phyloP scores from a whole-genome alignment of 2,888 invertebrate species.

The Aphodius sticticus region DNA sequence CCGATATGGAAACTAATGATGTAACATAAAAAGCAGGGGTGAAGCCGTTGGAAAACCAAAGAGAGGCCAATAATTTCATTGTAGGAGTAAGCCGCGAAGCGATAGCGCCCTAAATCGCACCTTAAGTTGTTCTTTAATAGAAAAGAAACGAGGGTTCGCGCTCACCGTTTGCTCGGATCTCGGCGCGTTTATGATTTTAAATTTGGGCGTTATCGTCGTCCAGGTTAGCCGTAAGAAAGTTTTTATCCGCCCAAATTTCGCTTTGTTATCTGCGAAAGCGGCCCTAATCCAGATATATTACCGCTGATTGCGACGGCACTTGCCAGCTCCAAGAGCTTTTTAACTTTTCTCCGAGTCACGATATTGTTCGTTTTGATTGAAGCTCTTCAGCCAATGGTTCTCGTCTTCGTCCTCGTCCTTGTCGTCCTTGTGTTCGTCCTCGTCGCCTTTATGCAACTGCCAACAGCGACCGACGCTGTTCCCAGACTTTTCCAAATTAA shows the following conservation, averaged over 20 bases:
- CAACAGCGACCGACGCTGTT: neutral
- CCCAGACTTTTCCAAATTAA: neutral
- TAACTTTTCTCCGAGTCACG: constrained; percentile 6
- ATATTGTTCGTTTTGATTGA: neutral
- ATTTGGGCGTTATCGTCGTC: constrained; percentile 19
- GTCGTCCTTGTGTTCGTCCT: neutral
- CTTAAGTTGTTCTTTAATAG: constrained; percentile 26
- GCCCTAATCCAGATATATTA: constrained; percentile 23
- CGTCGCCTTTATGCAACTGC: neutral
- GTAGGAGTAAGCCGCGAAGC: constrained; percentile 13
- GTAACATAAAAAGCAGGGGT: neutral
- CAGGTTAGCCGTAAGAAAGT: constrained; percentile 21
- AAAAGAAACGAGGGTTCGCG: constrained; percentile 19
- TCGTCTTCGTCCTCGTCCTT: neutral
- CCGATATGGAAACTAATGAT: neutral
- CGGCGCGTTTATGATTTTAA: constrained; percentile 20
- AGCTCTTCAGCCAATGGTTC: neutral
- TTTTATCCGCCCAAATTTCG: constrained; percentile 17
- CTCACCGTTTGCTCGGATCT: neutral
- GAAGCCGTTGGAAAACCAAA: neutral
- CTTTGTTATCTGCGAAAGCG: constrained; percentile 19
- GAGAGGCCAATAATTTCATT: constrained; percentile 17
- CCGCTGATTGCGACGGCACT: constrained; percentile 11
- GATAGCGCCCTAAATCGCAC: constrained; percentile 21
- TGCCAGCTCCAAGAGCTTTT: neutral